Evolutionary conservation across 53 echinoderm and acorn worm species (phyloP).

Genomic region (Antedon mediterranea): DNA sequence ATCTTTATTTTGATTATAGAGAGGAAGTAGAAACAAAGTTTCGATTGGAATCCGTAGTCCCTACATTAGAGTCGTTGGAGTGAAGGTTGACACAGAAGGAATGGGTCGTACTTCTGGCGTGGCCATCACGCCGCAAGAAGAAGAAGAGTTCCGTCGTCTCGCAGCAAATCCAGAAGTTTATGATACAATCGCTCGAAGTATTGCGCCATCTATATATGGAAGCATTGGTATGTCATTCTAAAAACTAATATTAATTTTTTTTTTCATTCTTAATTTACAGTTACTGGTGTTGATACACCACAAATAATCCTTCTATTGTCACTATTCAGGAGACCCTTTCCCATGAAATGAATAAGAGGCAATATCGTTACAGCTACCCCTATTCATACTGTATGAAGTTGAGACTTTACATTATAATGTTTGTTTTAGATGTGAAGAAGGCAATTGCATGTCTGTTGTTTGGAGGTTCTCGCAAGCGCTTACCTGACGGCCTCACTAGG

Average conservation of each 20-base stretch:
- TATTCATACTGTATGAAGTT: too few species aligned
- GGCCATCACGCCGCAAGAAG: constrained; percentile 62
- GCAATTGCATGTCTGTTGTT: constrained; percentile 88
- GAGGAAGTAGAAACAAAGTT: constrained; percentile 54
- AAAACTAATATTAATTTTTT: too few species aligned
- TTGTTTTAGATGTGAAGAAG: constrained; percentile 64
- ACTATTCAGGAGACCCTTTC: too few species aligned
- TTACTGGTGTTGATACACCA: too few species aligned
- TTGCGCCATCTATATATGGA: constrained; percentile 93
- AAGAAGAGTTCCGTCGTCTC: constrained; percentile 78
- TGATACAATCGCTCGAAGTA: constrained; percentile 61
- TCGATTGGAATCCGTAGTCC: constrained; percentile 78
- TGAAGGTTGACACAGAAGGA: constrained; percentile 72
- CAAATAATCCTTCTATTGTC: too few species aligned
- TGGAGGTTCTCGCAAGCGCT: constrained; percentile 84
- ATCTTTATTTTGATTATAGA: constrained; percentile 12
- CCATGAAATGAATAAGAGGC: too few species aligned
- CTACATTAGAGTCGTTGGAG: constrained; percentile 83
- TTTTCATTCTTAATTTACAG: too few species aligned
- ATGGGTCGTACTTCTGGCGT: constrained; percentile 49
- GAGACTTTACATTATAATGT: too few species aligned
- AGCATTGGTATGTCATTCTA: constrained; percentile 41
- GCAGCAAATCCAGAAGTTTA: constrained; percentile 72
- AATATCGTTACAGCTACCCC: too few species aligned
- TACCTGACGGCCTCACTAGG: constrained; percentile 79